A percentile compares a stretch with the other conserved stretches of the same genome.
Conservation (phyloP, 2,113 vertebrate genomes). For the Setophaga coronata region DNA sequence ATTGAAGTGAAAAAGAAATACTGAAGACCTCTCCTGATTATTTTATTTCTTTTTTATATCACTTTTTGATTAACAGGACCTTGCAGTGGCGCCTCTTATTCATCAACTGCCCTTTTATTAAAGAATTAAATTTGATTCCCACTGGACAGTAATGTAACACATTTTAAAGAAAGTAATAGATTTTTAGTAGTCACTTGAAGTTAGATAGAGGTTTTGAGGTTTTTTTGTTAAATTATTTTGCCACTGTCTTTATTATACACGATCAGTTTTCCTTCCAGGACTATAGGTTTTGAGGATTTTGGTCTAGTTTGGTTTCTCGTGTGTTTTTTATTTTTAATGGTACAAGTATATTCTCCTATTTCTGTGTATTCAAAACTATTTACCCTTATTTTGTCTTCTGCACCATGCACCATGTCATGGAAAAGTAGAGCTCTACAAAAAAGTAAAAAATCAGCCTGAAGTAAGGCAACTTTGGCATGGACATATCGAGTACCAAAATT, state of each 20-base stretch:
- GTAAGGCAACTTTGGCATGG: background rate
- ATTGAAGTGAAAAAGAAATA: background rate
- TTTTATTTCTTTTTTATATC: background rate
- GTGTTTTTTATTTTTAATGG: background rate
- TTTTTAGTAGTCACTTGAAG: background rate
- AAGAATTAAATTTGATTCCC: background rate
- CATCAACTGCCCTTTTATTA: background rate
- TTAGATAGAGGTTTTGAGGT: background rate
- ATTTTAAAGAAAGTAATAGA: background rate
- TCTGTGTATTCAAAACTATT: background rate
- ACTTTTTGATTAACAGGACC: background rate
- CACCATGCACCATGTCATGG: background rate
- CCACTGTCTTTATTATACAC: background rate
- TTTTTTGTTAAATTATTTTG: background rate
- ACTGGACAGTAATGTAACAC: background rate
- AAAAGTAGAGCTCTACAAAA: background rate
- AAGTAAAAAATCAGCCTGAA: background rate
- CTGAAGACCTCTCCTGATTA: background rate
- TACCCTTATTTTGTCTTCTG: background rate
- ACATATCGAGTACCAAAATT: background rate
- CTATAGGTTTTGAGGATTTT: fast-evolving
- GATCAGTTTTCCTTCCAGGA: background rate
- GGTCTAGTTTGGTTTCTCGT: background rate
- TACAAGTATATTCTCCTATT: background rate
- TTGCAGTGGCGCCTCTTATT: background rate